Base-by-base conservation (phyloP, 2,797 vertebrate species). In the Gymnoscopelus braueri region DNA sequence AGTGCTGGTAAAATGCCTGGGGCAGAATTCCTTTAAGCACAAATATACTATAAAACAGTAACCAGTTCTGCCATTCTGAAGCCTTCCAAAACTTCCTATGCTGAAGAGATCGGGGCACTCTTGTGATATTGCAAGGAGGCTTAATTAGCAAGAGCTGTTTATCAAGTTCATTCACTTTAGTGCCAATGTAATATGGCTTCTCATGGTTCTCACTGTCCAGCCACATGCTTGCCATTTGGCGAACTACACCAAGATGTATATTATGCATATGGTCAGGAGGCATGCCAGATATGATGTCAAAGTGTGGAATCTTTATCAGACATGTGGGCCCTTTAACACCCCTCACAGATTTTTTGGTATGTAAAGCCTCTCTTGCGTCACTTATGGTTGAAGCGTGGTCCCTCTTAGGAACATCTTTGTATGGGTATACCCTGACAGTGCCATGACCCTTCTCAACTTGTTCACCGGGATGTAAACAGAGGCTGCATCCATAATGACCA, bases 201-300 rank as follows among this genome's bases (percentile, higher is more conserved):
- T 68, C 56, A 51, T 81, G 72, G 60, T 84, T 15, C 4, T 84
- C 69, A 75, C 70, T 81, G 7, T 80, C 67, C 60, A 81, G 60
- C 78, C 75, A 80, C 67, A 81, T 67, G 52, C 64, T 78, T 78
- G 78, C 5, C 69, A 83, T 78, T 75, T 83, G 74, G 4, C 52
- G 12, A 69, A 80, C 75, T 0, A 80, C 54, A n/a, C 75, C 78
- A 75, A 83, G 78, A 80, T 80, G 75, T 67, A 83, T 3, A 70
- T 80, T 75, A 56, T 80, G 75, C 81, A 80, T 83, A 59, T 75
- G 74, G 53, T 79, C 73, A 76, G 77, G 72, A 75, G 78, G 69
- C 78, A 83, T 73, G 4, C 74, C 78, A 59, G 52, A 77, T 74
- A 81, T 81, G 47, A 79, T 53, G 67, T 82, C 66, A 79, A 82